Percentiles rank a stretch among this genome's conserved stretches.
Conservation (phyloP, 2,888 invertebrate species). For the Tridacna crocea region DNA sequence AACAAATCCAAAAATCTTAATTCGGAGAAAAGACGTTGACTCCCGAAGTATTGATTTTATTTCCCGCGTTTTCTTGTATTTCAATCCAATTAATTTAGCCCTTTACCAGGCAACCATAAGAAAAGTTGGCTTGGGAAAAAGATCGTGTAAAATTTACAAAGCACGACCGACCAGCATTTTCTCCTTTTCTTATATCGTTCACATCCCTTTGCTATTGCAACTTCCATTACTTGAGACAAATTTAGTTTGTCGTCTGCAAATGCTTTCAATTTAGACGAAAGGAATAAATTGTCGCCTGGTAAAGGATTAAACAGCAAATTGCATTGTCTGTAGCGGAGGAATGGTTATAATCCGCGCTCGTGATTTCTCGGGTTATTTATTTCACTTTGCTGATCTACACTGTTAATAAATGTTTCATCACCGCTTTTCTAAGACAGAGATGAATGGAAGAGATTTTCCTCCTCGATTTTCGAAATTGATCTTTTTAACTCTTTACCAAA, state of each 20-base stretch:
- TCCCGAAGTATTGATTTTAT: neutral
- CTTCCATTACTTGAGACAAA: too few species aligned
- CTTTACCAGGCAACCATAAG: too few species aligned
- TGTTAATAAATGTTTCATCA: slow-evolving; percentile 3
- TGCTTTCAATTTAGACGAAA: too few species aligned
- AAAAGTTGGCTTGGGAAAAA: too few species aligned
- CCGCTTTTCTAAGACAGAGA: neutral
- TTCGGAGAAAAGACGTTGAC: neutral
- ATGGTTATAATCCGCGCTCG: neutral
- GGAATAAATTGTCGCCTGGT: too few species aligned
- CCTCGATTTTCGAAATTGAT: neutral
- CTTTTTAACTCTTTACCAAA: too few species aligned
- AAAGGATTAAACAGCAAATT: neutral
- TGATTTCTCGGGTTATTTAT: neutral
- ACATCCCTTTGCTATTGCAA: too few species aligned
- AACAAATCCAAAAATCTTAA: neutral
- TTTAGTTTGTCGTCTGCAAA: too few species aligned
- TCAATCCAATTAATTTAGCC: neutral
- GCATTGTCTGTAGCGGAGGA: neutral
- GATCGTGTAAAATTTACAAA: too few species aligned
- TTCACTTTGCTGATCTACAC: slow-evolving; percentile 5
- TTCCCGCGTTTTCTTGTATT: neutral
- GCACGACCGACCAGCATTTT: too few species aligned
- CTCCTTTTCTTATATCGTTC: too few species aligned
- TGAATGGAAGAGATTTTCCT: neutral